Conservation (phyloP, 2,113 vertebrate genomes). For the Monopterus albus region DNA sequence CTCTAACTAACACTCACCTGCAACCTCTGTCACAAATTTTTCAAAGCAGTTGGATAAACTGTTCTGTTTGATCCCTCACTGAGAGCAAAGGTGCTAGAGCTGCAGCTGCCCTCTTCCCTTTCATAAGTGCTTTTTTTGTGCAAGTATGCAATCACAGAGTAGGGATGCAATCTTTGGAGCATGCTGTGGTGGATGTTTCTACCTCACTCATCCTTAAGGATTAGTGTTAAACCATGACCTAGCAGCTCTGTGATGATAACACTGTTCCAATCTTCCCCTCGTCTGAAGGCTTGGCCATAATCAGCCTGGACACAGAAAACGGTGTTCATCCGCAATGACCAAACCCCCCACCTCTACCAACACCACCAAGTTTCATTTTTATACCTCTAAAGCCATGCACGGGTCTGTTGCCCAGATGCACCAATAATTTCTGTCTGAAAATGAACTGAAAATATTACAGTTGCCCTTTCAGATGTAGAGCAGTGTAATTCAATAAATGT, state of each 20-base stretch:
- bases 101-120: conserved; percentile 46
- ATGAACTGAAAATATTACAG: not conserved
- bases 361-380: conserved; percentile 31
- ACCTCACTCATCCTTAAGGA: conserved; percentile 72
- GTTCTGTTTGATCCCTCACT: not conserved
- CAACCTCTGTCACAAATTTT: conserved; percentile 27
- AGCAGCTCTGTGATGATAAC: conserved; percentile 68
- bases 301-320: conserved; percentile 37
- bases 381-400: not conserved
- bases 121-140: conserved; percentile 3
- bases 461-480: not conserved
- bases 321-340: conserved; percentile 21
- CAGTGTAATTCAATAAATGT: conserved; percentile 14
- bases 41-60: conserved; percentile 41
- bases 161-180: conserved; percentile 63
- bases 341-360: not conserved
- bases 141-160: conserved; percentile 49
- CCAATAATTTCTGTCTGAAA: conserved; percentile 18
- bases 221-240: conserved; percentile 76
- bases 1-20: conserved; percentile 2
- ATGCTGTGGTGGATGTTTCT: conserved; percentile 67
- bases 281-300: conserved; percentile 42
- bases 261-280: conserved; percentile 65
- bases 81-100: conserved; percentile 20
- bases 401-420: conserved; percentile 13